Base-by-base conservation (phyloP, 92 coral and sea anemone genomes). In the Parazoanthus swiftii region DNA sequence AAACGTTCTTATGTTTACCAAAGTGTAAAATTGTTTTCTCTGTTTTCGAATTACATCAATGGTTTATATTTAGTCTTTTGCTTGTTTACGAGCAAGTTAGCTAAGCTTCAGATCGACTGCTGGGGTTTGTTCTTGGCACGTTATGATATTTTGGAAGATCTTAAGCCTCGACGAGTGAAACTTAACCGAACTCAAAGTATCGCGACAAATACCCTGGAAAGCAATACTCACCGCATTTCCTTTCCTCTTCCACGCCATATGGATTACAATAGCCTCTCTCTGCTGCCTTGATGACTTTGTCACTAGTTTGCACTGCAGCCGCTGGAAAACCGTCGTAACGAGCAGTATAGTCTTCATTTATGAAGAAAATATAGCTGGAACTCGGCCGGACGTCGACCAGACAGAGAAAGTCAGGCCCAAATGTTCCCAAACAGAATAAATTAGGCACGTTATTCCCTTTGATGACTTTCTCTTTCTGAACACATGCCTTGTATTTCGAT, bases 361-460 rank as follows among this genome's bases (percentile, higher is more conserved):
- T 77, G 72, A 91, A 95, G 92, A 96, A 92, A 51, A 96, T 86
- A 88, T 96, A 96, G 2, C 88, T 89, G 51, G 0, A 25, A 6
- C 89, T 90, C 8, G 89, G 89, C 65, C 46, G 89, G 16, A 93
- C 99, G 38, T 95, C 85, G 13, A 91, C 81, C 79, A 90, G 77
- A 38, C 99, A 96, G 80, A 95, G 50, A 2, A 92, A 87, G 26
- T 95, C 93, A n/a, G 92, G 80, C 2, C 99, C 99, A 79, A 95
- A 96, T 10, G 43, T 4, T 7, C 95, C 95, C 68, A 95, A 92
- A 81, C 99, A 95, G 18, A 96, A 77, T 73, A 65, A 91, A 43
- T 68, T 43, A 9, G 98, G 95, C 72, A 93, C 79, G 51, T 65
- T 43, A 33, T 73, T 63, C 29, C 91, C 91, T 81, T 96, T 96